Base-by-base conservation (phyloP, 2,888 invertebrate species). In the Agonopterix arenella region DNA sequence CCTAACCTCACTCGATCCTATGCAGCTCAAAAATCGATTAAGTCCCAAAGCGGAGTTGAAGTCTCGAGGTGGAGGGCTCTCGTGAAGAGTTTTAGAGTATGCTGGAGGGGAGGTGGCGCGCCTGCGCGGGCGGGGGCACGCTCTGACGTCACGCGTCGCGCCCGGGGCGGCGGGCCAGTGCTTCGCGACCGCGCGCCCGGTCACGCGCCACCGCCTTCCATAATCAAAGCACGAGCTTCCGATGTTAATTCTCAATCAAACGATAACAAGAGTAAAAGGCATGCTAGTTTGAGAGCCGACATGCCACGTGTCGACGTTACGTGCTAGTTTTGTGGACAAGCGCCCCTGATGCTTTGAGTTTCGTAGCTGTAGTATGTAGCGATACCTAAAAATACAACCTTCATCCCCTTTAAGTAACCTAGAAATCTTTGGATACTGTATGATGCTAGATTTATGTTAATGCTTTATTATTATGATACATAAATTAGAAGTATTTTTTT, bases 1-100 rank as follows among this genome's bases (percentile, higher is more conserved):
- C 28, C 28, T 28, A 28, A 28, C 28, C 28, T 28, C 28, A 79
- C 76, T 80, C 79, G 72, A 77, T 75, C 74, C 71, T 72, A 72
- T 66, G 83, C 82, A 88, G 80, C 80, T 84, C 79, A 79, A 85
- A 88, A 85, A 89, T 89, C 88, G 88, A 89, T 89, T 84, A 80
- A 79, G 74, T 80, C 70, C 80, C 82, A 78, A 80, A 86, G 84
- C 80, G 73, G 68, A 79, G 80, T 81, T 84, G 83, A 84, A 85
- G 86, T 86, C 86, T 88, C 78, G 75, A 82, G 81, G 77, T 81
- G 79, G 80, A 88, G 86, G 76, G 84, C 75, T 70, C 84, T 86
- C 80, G 70, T 76, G 68, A 70, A 76, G 81, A 75, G 74, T 77
- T 80, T 82, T 76, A 76, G 80, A 84, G 84, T 76, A 73, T 73